Evolutionary conservation across 2,113 vertebrate genomes (phyloP), one percentile per base, ranked within the genome.

Genomic region (Crotophaga sulcirostris): DNA sequence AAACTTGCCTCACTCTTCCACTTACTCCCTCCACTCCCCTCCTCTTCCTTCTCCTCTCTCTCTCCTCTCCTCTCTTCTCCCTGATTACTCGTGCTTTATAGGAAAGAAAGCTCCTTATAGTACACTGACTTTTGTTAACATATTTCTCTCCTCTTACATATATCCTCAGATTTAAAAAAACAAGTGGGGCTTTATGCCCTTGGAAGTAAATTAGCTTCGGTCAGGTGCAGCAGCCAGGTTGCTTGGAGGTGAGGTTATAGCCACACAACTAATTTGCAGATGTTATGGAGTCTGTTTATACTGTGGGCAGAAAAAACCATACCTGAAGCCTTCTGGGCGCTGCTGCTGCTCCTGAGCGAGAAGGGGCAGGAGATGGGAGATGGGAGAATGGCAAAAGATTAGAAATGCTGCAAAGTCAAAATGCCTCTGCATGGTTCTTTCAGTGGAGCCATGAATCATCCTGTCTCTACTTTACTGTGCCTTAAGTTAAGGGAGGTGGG

Each of bases 41-140:
- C 5, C 34, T 31, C 2, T 4, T 11, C 7, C 31, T 26, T 11
- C 14, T 13, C 16, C 31, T 45, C 17, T 56, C 6, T 45, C 47
- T 40, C 16, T 26, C 13, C 16, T n/a, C 18, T 16, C 26, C 7
- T 58, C 19, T 38, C 23, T 8, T 7, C 10, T 7, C 3, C 24
- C 15, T 64, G 76, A 44, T 40, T 78, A 44, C 29, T 70, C 14
- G 34, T 45, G 4, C 17, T 88, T 85, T 77, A 26, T 76, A 68
- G 89, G 79, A 75, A 74, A 79, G 25, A 28, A 73, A 85, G 42
- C 21, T 75, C 40, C 10, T 59, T 80, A 45, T 47, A 66, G 23
- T 72, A 47, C 72, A 16, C 63, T 55, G 64, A 13, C 45, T 77
- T 93, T 55, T 81, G 59, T 84, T 79, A 88, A 80, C 67, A 26